Base-by-base conservation (phyloP, 2,797 vertebrate species). In the Hydrocynus forskahlii region DNA sequence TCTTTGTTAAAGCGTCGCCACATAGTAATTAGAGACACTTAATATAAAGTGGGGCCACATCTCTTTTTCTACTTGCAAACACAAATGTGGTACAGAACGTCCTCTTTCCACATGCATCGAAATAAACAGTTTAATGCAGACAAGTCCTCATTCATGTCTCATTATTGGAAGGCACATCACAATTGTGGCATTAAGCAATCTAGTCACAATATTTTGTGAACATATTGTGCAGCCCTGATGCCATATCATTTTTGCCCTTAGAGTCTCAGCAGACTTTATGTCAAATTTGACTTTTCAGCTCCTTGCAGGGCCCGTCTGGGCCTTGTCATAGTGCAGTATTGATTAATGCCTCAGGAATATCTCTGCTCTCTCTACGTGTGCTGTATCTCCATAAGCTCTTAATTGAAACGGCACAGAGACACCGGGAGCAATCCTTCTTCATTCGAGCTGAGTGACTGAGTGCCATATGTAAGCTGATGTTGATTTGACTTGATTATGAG, bases 291-390 rank as follows among this genome's bases (percentile, higher is more conserved):
- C 45, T 70, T 19, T 70, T 40, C 17, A 17, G 14, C 21, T 57
- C 21, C 43, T 2, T 43, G 14, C 35, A 57, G 38, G 29, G 76
- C 50, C 25, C 13, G 17, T 4, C 48, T 71, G 54, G 35, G 23
- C 16, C 38, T 64, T 66, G 48, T 50, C 38, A 55, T 43, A 76
- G 55, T 13, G n/a, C 52, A 23, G 43, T 40, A 79, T 76, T 81
- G 73, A 76, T 76, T 76, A 60, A 52, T 13, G 29, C 76, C 16
- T 57, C 7, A n/a, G 48, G 29, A 67, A 12, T 50, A 43, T 35
- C 50, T 60, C 48, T 13, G 29, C 29, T 62, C 21, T 40, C 10
- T 62, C 21, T 40, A 17, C 17, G 7, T 40, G 35, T 38, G 19
- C 16, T 67, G 40, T 19, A 67, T 40, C 64, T 67, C 29, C 64